phyloP scores from a whole-genome alignment of 2,888 invertebrate genomes.

The Pharmacophagus antenor region DNA sequence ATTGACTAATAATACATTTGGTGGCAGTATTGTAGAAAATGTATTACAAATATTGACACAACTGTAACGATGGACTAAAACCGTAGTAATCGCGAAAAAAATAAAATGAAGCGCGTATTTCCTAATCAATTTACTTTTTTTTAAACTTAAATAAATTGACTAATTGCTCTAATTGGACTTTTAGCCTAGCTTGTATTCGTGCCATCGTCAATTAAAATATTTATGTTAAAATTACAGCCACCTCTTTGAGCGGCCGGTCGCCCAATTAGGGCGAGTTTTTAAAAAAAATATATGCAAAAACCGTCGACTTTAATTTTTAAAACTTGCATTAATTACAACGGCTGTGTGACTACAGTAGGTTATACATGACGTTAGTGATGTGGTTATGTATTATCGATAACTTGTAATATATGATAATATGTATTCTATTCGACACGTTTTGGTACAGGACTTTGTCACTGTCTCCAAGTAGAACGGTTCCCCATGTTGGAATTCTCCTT shows the following conservation, averaged over 20 bases:
- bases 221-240: slow-evolving; percentile 25
- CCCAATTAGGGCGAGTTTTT: slow-evolving; percentile 18
- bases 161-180: slow-evolving; percentile 22
- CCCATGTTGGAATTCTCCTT: too few relatives aligned
- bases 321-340: slow-evolving; percentile 17
- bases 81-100: too few relatives aligned
- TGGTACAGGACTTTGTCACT: too few relatives aligned
- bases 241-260: slow-evolving; percentile 11
- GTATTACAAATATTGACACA: too few relatives aligned
- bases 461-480: too few relatives aligned
- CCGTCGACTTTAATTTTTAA: slow-evolving; percentile 9
- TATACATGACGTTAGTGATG: neutral
- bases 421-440: too few relatives aligned
- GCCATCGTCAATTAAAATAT: slow-evolving; percentile 27
- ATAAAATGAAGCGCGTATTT: slow-evolving; percentile 2
- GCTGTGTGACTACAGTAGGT: neutral
- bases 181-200: slow-evolving; percentile 15
- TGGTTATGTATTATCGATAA: neutral
- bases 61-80: too few relatives aligned
- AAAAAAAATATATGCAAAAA: slow-evolving; percentile 11
- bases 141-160: slow-evolving; percentile 9
- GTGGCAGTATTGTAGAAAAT: too few relatives aligned
- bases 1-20: too few relatives aligned
- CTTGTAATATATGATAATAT: neutral
- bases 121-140: slow-evolving; percentile 8